Base-by-base conservation (phyloP, 2,113 vertebrate species). In the Perca flavescens region DNA sequence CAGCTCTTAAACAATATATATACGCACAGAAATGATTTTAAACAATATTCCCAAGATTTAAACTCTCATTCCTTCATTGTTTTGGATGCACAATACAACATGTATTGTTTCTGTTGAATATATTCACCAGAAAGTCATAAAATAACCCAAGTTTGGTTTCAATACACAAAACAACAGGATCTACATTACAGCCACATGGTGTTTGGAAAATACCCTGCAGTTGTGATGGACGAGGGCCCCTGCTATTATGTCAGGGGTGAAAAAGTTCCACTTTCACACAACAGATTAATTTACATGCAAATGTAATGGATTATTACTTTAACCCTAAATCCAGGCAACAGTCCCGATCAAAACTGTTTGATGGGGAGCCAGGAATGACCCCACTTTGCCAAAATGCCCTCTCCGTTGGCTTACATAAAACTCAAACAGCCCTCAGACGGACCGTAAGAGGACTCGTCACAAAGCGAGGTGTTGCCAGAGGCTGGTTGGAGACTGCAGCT, bases 271-370 rank as follows among this genome's bases (percentile, higher is more conserved):
- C 31, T 34, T 34, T 34, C 31, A 28, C 58, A 58, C n/a, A 21
- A 17, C 31, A 76, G 36, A 52, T 82, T 81, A 3, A 84, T 78
- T 74, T 61, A 28, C 68, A 83, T 80, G 77, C 76, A 77, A 81
- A 83, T 86, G 64, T 57, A 40, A 49, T 11, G 36, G 36, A 47
- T 77, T 43, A 70, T 69, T 17, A 72, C 66, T 77, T 77, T 71
- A 75, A 82, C 77, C 81, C 50, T 16, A 1, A 22, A 63, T 4
- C 1, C 5, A 14, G 14, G 50, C 31, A 22, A 2, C 0, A 0
- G 11, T 34, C 31, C 62, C 4, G 22, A 65, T 40, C 10, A 0
- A 8, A 56, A 3, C 19, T 3, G 16, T 25, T 17, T 0, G 2
- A 10, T 40, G 66, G 5, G 17, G 28, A n/a, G 47, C 10, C 14